Conservation (phyloP, 2,113 vertebrate species). For the Neoarius graeffei region DNA sequence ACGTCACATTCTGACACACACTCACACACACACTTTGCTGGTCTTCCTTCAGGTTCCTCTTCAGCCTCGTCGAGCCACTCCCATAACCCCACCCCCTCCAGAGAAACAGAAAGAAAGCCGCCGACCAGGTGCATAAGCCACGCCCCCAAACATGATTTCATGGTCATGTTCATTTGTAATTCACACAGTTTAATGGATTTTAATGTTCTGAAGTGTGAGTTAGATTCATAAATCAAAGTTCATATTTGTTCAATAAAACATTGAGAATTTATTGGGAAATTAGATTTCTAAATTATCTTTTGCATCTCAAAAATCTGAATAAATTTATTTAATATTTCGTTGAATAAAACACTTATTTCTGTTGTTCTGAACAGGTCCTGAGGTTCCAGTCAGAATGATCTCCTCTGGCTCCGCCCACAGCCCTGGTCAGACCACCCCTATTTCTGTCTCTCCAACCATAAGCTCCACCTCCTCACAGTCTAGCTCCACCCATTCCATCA, state of each 20-base stretch:
- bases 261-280: background rate
- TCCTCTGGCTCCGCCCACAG: slow-evolving; percentile 68
- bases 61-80: slow-evolving; percentile 83
- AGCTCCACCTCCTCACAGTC: slow-evolving; percentile 87
- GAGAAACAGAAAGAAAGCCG: slow-evolving; percentile 82
- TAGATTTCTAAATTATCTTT: background rate
- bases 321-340: background rate
- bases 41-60: slow-evolving; percentile 77
- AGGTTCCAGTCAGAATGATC: slow-evolving; percentile 65
- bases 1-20: background rate
- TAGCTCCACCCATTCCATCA: slow-evolving; percentile 78
- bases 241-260: background rate
- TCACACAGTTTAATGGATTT: background rate
- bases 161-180: background rate
- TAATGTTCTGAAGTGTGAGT: background rate
- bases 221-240: background rate
- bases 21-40: background rate
- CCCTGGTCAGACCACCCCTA: slow-evolving; percentile 70
- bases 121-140: slow-evolving; percentile 63
- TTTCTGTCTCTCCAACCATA: slow-evolving; percentile 74
- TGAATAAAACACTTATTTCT: background rate
- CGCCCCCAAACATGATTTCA: background rate
- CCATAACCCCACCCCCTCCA: slow-evolving; percentile 85
- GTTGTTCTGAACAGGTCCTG: slow-evolving; percentile 62
- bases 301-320: background rate